These are phyloP conservation scores for Pseudomyrmex pallidus DNA, from an alignment of 1,140 invertebrate genomes.

Conservation along the genomic window DNA sequence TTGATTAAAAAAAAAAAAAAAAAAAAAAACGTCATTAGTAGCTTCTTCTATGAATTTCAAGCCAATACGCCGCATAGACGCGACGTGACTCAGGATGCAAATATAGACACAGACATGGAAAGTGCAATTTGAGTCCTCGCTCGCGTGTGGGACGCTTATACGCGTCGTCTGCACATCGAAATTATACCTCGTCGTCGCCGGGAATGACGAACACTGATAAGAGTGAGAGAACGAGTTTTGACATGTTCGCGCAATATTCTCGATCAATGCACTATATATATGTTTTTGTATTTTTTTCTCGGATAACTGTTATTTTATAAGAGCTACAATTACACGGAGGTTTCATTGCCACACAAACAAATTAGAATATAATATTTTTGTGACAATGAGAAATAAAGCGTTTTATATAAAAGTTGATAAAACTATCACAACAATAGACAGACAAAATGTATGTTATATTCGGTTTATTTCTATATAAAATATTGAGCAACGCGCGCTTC, in stretches of 20 bases:
- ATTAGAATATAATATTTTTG: too few relatives aligned
- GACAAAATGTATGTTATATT: background rate
- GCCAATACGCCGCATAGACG: background rate
- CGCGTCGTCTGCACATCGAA: background rate
- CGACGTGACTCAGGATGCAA: conserved; percentile 21
- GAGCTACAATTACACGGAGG: too few relatives aligned
- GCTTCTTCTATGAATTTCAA: conserved; percentile 15
- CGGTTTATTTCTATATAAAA: conserved; percentile 22
- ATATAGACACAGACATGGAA: background rate
- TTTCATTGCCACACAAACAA: too few relatives aligned
- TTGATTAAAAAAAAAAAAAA: conserved; percentile 1
- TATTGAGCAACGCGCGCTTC: background rate
- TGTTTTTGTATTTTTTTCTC: too few relatives aligned
- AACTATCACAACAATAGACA: background rate
- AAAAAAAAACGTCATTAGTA: too few relatives aligned
- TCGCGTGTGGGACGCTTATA: background rate
- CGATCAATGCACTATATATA: background rate
- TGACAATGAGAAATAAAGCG: too few relatives aligned
- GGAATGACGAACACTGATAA: background rate
- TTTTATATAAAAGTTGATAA: too few relatives aligned
- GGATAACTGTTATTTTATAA: too few relatives aligned
- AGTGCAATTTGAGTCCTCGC: conserved; percentile 8
- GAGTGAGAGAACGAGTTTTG: background rate
- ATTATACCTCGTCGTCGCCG: background rate
- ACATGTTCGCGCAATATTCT: background rate